Conservation (phyloP, 2,113 vertebrate species). For the Bungarus multicinctus region DNA sequence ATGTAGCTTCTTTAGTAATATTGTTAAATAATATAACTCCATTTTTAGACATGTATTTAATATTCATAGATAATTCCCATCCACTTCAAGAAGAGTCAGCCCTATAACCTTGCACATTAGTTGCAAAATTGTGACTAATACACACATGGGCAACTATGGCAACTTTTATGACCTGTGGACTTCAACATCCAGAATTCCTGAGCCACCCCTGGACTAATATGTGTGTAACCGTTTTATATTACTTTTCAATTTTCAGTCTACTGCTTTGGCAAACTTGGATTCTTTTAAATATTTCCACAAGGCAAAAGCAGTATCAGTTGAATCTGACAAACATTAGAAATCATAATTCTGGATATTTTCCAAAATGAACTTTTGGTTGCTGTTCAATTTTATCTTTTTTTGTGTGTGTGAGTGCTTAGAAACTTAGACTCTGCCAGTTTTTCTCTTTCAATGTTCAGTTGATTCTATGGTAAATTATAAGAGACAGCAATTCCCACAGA, state of each 20-base stretch:
- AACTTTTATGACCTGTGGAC: neutral
- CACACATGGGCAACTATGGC: neutral
- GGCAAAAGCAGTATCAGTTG: constrained; percentile 3
- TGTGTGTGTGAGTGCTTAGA: neutral
- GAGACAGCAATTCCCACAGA: neutral
- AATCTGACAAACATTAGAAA: neutral
- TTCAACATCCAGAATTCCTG: neutral
- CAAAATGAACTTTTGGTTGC: constrained; percentile 12
- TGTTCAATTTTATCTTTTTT: neutral
- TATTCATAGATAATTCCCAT: neutral
- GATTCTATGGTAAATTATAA: neutral
- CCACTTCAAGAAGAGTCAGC: neutral
- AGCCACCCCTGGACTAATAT: neutral
- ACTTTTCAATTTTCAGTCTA: constrained; percentile 5
- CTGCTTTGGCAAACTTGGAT: neutral
- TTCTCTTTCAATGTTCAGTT: neutral
- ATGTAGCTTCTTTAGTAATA: neutral
- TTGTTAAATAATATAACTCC: neutral
- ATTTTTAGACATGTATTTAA: neutral
- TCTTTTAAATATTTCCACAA: constrained; percentile 2
- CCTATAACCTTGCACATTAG: neutral
- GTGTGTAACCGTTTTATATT: neutral
- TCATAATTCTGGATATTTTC: constrained; percentile 7
- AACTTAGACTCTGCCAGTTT: neutral
- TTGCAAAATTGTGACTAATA: neutral